phyloP scores from a whole-genome alignment of 1,140 invertebrate genomes.

The Ips nitidus region DNA sequence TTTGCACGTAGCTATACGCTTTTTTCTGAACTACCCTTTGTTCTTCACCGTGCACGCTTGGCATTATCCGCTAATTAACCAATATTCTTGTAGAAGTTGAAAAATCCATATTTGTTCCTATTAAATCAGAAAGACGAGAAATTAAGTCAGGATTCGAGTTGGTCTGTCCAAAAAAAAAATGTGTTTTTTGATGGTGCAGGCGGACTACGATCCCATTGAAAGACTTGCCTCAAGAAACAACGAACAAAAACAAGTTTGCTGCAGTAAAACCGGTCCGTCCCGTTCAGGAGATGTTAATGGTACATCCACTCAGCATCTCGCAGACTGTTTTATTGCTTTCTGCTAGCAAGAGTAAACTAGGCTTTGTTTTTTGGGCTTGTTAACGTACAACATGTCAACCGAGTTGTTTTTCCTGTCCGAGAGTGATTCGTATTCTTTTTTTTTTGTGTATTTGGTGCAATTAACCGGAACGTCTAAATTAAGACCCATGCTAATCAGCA shows the following conservation, averaged over 20 bases:
- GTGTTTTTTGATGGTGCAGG: not conserved
- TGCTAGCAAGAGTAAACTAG: not conserved
- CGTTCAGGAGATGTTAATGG: slow-evolving; percentile 24
- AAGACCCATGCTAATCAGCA: slow-evolving; percentile 4
- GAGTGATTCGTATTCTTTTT: no score
- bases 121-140: no score
- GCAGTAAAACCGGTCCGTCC: slow-evolving; percentile 18
- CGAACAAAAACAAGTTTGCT: slow-evolving; percentile 13
- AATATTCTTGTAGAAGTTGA: no score
- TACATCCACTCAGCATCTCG: slow-evolving; percentile 18
- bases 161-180: no score
- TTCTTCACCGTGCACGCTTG: no score
- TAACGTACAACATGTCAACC: not conserved
- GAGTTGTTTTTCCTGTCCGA: not conserved
- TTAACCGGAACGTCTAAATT: not conserved
- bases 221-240: slow-evolving; percentile 20
- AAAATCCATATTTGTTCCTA: no score
- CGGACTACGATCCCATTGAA: not conserved
- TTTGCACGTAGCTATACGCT: no score
- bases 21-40: no score
- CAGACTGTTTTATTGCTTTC: slow-evolving; percentile 20
- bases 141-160: no score
- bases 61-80: no score
- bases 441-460: no score
- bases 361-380: not conserved